Evolutionary conservation across 1,140 invertebrate species (phyloP).

Genomic region (Aporrectodea caliginosa): DNA sequence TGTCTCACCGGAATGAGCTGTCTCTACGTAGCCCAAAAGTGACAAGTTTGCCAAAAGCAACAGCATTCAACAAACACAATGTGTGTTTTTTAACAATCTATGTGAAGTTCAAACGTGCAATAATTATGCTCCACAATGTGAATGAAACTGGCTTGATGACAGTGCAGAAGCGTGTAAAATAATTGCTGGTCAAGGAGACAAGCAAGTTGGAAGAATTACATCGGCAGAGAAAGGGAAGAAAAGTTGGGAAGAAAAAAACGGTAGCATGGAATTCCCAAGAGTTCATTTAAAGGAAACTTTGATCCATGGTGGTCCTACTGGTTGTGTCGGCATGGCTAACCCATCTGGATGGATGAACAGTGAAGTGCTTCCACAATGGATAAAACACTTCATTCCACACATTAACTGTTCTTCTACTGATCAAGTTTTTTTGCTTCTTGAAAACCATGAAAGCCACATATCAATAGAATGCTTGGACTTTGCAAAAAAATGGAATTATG

Average conservation of each 20-base stretch:
- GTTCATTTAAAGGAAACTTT: slow-evolving; percentile 48
- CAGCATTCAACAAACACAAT: slow-evolving; percentile 56
- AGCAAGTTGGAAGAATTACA: slow-evolving; percentile 54
- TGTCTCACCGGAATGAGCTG: slow-evolving; percentile 52
- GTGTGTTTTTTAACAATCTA: slow-evolving; percentile 40
- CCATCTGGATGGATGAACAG: slow-evolving; percentile 57
- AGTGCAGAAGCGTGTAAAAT: slow-evolving; percentile 55
- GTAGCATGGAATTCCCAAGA: slow-evolving; percentile 45
- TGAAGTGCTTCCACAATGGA: slow-evolving; percentile 54
- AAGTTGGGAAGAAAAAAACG: slow-evolving; percentile 41
- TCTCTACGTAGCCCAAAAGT: slow-evolving; percentile 52
- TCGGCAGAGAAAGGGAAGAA: slow-evolving; percentile 54
- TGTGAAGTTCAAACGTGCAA: slow-evolving; percentile 34
- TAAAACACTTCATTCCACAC: slow-evolving; percentile 54
- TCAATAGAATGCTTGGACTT: slow-evolving; percentile 24
- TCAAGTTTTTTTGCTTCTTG: slow-evolving; percentile 36
- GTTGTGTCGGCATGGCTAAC: slow-evolving; percentile 47
- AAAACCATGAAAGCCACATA: slow-evolving; percentile 39
- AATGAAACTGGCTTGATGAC: slow-evolving; percentile 59
- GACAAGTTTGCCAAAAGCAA: slow-evolving; percentile 56
- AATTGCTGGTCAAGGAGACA: slow-evolving; percentile 49
- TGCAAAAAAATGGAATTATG: slow-evolving; percentile 36
- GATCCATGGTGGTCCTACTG: slow-evolving; percentile 53
- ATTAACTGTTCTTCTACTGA: slow-evolving; percentile 39
- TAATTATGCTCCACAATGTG: slow-evolving; percentile 46